These are phyloP conservation scores for Eupeodes corollae DNA, from an alignment of 1,140 invertebrate species.

Conservation along the genomic window DNA sequence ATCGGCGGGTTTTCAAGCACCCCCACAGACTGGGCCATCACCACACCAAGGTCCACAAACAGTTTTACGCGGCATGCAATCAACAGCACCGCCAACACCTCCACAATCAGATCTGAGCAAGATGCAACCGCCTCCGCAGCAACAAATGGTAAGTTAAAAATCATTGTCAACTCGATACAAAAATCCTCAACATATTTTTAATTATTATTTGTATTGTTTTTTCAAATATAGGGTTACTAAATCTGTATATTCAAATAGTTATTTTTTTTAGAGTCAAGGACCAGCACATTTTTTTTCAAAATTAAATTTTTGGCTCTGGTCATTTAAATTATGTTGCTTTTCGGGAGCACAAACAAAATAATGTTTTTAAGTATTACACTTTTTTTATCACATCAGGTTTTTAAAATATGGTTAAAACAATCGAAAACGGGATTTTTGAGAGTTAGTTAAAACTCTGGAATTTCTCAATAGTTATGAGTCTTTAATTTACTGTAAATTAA, in stretches of 20 bases:
- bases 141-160: slow-evolving; percentile 25
- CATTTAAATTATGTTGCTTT: no score
- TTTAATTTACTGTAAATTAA: no score
- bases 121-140: slow-evolving; percentile 28
- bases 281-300: neutral
- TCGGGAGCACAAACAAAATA: no score
- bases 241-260: no score
- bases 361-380: no score
- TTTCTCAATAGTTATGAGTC: no score
- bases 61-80: slow-evolving; percentile 18
- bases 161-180: neutral
- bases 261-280: neutral
- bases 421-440: no score
- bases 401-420: no score
- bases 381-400: no score
- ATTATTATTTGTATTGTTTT: no score
- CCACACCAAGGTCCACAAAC: neutral
- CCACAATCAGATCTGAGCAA: slow-evolving; percentile 20
- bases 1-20: neutral
- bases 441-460: no score
- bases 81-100: slow-evolving; percentile 15
- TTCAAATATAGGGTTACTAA: no score
- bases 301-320: neutral
- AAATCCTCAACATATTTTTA: neutral
- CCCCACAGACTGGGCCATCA: slow-evolving; percentile 2